Evolutionary conservation across 2,113 vertebrate genomes (phyloP).

Genomic region (Scatophagus argus): DNA sequence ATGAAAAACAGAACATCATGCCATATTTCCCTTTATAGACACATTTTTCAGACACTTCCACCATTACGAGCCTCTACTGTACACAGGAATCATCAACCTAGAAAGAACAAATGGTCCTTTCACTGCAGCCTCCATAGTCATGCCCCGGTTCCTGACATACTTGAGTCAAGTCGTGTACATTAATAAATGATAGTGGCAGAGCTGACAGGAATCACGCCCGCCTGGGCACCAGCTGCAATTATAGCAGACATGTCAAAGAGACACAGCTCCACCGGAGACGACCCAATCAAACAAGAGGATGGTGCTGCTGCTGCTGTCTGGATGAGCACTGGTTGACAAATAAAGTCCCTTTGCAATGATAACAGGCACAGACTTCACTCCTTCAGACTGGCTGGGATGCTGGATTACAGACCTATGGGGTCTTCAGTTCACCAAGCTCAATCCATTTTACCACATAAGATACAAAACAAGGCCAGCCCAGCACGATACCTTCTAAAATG

Average conservation of each 20-base stretch:
- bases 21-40: slow-evolving; percentile 53
- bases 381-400: slow-evolving; percentile 33
- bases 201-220: slow-evolving; percentile 68
- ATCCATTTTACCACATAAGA: slow-evolving; percentile 4
- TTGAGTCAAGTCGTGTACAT: slow-evolving; percentile 48
- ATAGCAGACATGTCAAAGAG: slow-evolving; percentile 59
- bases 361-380: slow-evolving; percentile 43
- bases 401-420: slow-evolving; percentile 10
- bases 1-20: slow-evolving; percentile 55
- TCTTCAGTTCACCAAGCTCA: slow-evolving; percentile 11
- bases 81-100: slow-evolving; percentile 22
- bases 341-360: slow-evolving; percentile 49
- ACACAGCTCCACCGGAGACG: slow-evolving; percentile 40
- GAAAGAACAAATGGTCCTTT: slow-evolving; percentile 50
- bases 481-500: neutral
- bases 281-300: slow-evolving; percentile 56
- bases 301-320: slow-evolving; percentile 40
- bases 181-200: slow-evolving; percentile 75
- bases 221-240: slow-evolving; percentile 69
- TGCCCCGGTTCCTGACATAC: slow-evolving; percentile 45
- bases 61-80: neutral
- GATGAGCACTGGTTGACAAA: slow-evolving; percentile 51
- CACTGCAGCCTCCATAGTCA: slow-evolving; percentile 11
- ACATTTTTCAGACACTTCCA: slow-evolving; percentile 35
- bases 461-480: slow-evolving; percentile 33